phyloP scores from a whole-genome alignment of 2,113 vertebrate genomes.

The Pseudopipra pipra region DNA sequence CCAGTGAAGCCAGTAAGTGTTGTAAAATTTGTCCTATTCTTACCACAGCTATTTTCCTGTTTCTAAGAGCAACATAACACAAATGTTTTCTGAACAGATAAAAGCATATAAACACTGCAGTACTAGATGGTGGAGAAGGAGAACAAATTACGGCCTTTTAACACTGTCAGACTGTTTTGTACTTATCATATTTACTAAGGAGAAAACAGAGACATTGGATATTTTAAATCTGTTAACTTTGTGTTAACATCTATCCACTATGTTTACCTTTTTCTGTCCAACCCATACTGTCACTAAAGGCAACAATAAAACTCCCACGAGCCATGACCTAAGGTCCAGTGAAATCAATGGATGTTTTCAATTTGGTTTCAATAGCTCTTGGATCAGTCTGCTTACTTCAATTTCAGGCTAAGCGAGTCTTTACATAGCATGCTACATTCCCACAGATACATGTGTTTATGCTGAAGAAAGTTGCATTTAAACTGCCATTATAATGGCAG shows the following conservation, averaged over 20 bases:
- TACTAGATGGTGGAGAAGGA: not conserved
- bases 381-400: constrained; percentile 35
- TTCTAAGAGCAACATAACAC: not conserved
- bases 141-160: not conserved
- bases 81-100: not conserved
- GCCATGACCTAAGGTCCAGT: constrained; percentile 29
- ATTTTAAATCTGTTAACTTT: constrained; percentile 24
- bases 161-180: not conserved
- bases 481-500: not conserved
- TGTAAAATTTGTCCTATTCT: not conserved
- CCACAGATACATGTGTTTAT: constrained; percentile 27
- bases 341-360: constrained; percentile 58
- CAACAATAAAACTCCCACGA: constrained; percentile 39
- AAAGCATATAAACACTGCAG: not conserved
- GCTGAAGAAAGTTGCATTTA: constrained; percentile 3
- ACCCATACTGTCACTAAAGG: not conserved
- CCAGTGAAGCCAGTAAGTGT: not conserved
- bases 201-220: not conserved
- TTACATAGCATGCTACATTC: not conserved
- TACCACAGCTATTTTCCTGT: not conserved
- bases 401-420: not conserved
- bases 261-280: constrained; percentile 31
- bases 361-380: constrained; percentile 33
- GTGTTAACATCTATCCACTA: not conserved
- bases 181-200: not conserved